Conservation (phyloP, 2,113 vertebrate species). For the Crotalus tigris region DNA sequence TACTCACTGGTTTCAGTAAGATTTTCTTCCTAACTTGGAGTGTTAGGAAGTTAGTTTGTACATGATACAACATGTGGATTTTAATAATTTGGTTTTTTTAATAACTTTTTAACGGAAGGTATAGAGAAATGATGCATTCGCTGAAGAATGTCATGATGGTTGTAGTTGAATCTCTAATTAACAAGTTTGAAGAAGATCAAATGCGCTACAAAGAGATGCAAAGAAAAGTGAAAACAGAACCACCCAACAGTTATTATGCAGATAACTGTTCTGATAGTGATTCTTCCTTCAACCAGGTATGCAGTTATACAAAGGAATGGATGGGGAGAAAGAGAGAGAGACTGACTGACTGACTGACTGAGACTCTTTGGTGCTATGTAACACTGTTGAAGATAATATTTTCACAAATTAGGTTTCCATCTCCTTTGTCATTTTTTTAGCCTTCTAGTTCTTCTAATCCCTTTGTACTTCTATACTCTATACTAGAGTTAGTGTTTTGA, state of each 20-base stretch:
- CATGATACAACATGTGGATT: background rate
- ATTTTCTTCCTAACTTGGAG: background rate
- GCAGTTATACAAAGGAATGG: background rate
- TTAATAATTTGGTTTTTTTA: conserved; percentile 15
- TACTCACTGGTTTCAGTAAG: background rate
- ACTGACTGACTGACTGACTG: background rate
- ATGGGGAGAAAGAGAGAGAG: background rate
- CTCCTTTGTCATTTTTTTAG: background rate
- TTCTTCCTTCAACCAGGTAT: conserved; percentile 91
- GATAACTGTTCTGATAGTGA: conserved; percentile 97
- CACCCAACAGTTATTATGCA: conserved; percentile 69
- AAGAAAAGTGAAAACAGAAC: conserved; percentile 69
- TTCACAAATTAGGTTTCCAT: background rate
- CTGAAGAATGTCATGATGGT: conserved; percentile 85
- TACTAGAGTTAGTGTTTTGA: background rate
- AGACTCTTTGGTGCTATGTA: background rate
- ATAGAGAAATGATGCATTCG: conserved; percentile 88
- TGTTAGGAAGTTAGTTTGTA: background rate
- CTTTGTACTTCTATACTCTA: background rate
- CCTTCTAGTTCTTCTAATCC: background rate
- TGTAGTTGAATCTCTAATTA: conserved; percentile 86
- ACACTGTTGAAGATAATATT: background rate
- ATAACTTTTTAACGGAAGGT: conserved; percentile 71
- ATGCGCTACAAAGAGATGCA: conserved; percentile 77
- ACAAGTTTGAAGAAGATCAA: conserved; percentile 88